Evolutionary conservation across 92 coral and sea anemone species (phyloP).

Genomic region (Palythoa grandis): DNA sequence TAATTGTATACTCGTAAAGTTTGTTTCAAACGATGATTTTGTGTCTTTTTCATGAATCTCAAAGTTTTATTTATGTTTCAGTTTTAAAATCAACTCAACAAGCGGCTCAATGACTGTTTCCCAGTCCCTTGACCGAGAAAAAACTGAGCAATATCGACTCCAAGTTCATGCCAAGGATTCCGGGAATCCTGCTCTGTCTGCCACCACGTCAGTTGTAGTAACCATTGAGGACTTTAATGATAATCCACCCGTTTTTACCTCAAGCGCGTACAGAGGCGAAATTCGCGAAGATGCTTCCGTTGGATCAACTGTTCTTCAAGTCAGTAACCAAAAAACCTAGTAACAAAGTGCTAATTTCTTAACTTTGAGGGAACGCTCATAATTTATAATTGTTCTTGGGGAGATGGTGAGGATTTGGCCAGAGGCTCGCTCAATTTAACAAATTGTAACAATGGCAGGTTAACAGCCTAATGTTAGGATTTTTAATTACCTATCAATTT

Average conservation of each 20-base stretch:
- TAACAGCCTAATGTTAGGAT: no score
- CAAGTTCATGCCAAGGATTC: constrained; percentile 73
- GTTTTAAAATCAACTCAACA: constrained; percentile 56
- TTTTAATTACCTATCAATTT: no score
- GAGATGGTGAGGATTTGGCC: no score
- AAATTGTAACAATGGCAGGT: no score
- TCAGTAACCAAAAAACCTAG: not conserved
- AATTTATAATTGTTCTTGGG: no score
- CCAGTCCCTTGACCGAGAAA: constrained; percentile 82
- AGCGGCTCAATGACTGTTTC: constrained; percentile 79
- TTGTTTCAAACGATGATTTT: not conserved
- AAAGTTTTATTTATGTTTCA: not conserved
- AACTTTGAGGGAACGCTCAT: no score
- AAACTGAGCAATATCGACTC: constrained; percentile 58
- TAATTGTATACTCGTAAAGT: not conserved
- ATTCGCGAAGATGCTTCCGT: constrained; percentile 72
- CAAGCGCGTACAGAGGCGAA: constrained; percentile 49
- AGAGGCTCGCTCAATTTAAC: no score
- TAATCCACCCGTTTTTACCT: constrained; percentile 75
- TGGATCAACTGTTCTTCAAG: constrained; percentile 89
- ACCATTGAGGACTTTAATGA: constrained; percentile 83
- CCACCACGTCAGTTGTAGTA: constrained; percentile 68
- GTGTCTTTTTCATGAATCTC: not conserved
- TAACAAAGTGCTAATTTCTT: no score
- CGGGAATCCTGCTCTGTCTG: constrained; percentile 58